Percentiles rank a stretch among this genome's conserved stretches.
These are phyloP conservation scores for Xylota sylvarum DNA, from an alignment of 2,888 invertebrate genomes.

Conservation along the genomic window DNA sequence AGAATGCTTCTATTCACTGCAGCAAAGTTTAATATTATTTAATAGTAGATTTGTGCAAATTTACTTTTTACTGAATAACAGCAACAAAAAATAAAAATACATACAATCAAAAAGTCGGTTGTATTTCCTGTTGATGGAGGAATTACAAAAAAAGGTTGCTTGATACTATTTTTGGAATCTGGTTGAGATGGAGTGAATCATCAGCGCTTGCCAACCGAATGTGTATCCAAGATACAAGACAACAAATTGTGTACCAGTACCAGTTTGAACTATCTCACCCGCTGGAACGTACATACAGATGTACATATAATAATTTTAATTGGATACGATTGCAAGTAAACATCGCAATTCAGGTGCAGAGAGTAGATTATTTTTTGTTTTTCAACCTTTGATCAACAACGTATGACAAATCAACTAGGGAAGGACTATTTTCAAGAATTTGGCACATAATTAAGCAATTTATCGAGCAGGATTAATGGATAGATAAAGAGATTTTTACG, in stretches of 20 bases:
- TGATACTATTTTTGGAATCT: conserved; percentile 67
- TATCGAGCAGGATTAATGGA: conserved; percentile 1
- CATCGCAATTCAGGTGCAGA: conserved; percentile 36
- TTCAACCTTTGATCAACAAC: conserved; percentile 25
- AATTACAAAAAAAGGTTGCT: conserved; percentile 59
- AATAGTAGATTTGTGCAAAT: conserved; percentile 20
- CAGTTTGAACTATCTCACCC: conserved; percentile 33
- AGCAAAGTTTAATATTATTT: conserved; percentile 12
- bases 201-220: conserved; percentile 25
- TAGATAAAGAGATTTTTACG: conserved; percentile 6
- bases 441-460: conserved; percentile 22
- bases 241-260: conserved; percentile 23
- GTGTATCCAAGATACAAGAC: conserved; percentile 36
- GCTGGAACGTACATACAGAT: background rate
- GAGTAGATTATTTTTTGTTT: background rate
- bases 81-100: background rate
- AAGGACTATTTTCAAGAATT: background rate
- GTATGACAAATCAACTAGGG: conserved; percentile 5
- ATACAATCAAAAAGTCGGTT: conserved; percentile 49
- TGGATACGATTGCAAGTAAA: conserved; percentile 38
- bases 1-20: background rate
- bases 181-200: conserved; percentile 64
- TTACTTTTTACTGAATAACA: conserved; percentile 2
- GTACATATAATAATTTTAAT: conserved; percentile 16
- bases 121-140: conserved; percentile 70